A percentile compares a stretch with the other conserved stretches of the same genome.
Conservation (phyloP, 1,140 invertebrate species). For the Cyphomyrmex costatus region DNA sequence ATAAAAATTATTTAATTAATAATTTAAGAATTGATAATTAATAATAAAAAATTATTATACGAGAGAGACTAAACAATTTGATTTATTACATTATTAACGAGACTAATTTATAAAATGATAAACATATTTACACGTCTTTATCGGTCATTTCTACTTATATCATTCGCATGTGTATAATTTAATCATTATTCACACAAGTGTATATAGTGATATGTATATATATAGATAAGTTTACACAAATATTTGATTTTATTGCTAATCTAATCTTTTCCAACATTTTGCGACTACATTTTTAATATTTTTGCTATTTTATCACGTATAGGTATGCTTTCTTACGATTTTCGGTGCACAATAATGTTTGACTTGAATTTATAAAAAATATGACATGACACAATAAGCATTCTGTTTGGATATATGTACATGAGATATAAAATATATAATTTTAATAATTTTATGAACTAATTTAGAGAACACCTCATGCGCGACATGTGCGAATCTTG, state of each 20-base stretch:
- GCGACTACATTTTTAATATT: background rate
- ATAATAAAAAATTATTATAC: no score
- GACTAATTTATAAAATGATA: no score
- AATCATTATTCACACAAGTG: background rate
- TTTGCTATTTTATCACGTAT: background rate
- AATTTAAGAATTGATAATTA: no score
- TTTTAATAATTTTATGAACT: background rate
- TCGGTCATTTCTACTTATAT: no score
- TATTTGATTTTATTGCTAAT: background rate
- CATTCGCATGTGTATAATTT: background rate
- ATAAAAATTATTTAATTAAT: no score
- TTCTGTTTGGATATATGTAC: background rate
- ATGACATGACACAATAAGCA: background rate
- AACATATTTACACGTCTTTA: no score
- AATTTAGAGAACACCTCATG: background rate
- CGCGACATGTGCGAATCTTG: background rate
- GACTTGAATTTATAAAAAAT: slow-evolving; percentile 9
- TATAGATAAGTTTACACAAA: background rate
- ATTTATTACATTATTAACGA: no score
- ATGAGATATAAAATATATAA: background rate
- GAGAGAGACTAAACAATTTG: no score
- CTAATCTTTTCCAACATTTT: background rate
- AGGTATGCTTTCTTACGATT: background rate
- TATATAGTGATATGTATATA: no score
- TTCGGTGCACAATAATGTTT: background rate